Percentiles rank a stretch among this genome's conserved stretches.
Conservation (phyloP, 2,113 vertebrate species). For the Mormyrus iriodes region DNA sequence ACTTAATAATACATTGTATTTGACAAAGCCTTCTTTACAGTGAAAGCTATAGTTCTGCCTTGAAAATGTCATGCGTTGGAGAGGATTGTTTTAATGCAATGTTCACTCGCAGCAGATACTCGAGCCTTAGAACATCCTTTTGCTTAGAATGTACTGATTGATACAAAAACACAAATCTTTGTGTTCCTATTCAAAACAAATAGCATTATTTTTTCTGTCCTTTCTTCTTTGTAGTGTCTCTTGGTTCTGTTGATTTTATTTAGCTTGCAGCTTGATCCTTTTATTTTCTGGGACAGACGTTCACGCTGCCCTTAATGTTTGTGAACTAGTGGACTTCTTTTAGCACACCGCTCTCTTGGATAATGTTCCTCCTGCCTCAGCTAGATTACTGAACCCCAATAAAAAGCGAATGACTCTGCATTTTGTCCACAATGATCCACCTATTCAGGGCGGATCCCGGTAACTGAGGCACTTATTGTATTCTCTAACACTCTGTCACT, state of each 20-base stretch:
- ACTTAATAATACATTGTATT: neutral
- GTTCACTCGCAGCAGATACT: neutral
- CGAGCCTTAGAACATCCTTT: neutral
- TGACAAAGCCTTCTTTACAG: neutral
- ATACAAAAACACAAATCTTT: neutral
- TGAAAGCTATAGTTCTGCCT: neutral
- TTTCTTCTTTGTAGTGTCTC: neutral
- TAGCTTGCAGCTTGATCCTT: neutral
- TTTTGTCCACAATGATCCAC: slow-evolving; percentile 67
- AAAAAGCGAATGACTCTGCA: slow-evolving; percentile 58
- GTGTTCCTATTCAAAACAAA: neutral
- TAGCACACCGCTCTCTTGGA: slow-evolving; percentile 55
- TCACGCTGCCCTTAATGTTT: neutral
- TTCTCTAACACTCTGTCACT: slow-evolving; percentile 46
- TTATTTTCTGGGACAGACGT: neutral
- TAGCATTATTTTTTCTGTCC: neutral
- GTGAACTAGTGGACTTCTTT: neutral
- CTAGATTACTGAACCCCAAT: slow-evolving; percentile 71
- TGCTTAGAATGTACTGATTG: neutral
- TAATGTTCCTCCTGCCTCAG: slow-evolving; percentile 68
- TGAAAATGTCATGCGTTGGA: neutral
- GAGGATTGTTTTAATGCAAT: neutral
- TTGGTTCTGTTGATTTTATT: neutral
- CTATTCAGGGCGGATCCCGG: slow-evolving; percentile 52
- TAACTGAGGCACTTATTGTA: slow-evolving; percentile 53